Evolutionary conservation across 1,140 invertebrate species (phyloP), one percentile per base, ranked within the genome.

Genomic region (Drosophila kohkoa): DNA sequence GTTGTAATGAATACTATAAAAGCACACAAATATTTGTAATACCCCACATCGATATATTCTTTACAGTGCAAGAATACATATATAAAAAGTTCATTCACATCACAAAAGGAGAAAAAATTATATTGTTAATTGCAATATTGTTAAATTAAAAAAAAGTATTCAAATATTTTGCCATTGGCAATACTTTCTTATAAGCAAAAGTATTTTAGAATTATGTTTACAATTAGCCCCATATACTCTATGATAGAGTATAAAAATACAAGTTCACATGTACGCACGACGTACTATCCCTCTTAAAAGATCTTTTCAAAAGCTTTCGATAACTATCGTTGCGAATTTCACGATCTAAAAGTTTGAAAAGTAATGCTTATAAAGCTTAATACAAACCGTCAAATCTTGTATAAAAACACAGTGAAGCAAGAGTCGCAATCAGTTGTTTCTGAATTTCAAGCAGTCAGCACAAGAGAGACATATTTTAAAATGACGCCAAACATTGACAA

Each of bases 401-500:
- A 48, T 48, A 48, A 13, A 48, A 13, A 48, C 16, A 10, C 4
- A 48, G 15, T 3, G 2, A 8, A 15, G 16, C 13, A 16, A 48
- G 13, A 16, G 20, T 16, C 7, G 5, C 46, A 20, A 4, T 48
- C 3, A 48, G 46, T 48, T 48, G 20, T 13, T 48, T 20, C 4
- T 16, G n/a, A 48, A 8, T 48, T 20, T 16, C 3, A 7, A 7
- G 2, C 6, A 3, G 16, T 20, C 46, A 48, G 8, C 16, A 20
- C 15, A 16, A 48, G 7, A 32, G 32, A 8, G 5, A 32, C n/a
- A 48, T 48, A 13, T 15, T 48, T 10, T 6, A 48, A 48, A 48
- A 48, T 48, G 46, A 8, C 46, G 46, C 32, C 15, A 41, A 57
- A 57, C 10, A 41, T 20, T 38, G 54, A 57, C 8, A 41, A 25